A percentile compares a stretch with the other conserved stretches of the same genome.
Conservation (phyloP, 2,113 vertebrate species). For the Bagarius yarrelli region DNA sequence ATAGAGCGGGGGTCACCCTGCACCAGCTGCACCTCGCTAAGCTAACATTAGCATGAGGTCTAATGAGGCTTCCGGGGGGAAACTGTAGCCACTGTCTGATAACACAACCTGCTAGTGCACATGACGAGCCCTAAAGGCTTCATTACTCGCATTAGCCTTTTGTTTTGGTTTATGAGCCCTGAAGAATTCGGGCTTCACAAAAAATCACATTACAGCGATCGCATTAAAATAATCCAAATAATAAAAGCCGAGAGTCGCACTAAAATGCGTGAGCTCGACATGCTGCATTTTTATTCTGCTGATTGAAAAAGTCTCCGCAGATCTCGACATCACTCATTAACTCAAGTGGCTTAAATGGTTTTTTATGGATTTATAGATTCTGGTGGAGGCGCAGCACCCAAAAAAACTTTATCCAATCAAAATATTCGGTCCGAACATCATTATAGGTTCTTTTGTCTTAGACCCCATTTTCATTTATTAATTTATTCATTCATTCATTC, state of each 20-base stretch:
- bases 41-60: conserved; percentile 26
- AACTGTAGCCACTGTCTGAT: background rate
- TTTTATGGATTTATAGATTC: no score
- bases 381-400: no score
- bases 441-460: no score
- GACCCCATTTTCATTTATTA: no score
- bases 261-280: no score
- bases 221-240: conserved; percentile 32
- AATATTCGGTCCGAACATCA: no score
- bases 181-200: conserved; percentile 28
- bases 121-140: conserved; percentile 40
- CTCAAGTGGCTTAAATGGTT: no score
- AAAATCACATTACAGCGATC: conserved; percentile 28
- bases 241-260: conserved; percentile 5
- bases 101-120: conserved; percentile 4
- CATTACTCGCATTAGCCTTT: conserved; percentile 58
- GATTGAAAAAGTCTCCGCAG: no score
- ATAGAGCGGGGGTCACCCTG: conserved; percentile 45
- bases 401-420: no score
- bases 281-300: no score
- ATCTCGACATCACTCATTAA: no score
- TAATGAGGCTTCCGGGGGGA: conserved; percentile 14
- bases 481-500: no score
- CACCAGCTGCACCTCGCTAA: conserved; percentile 28
- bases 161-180: conserved; percentile 35